These are phyloP conservation scores for Astur gentilis DNA, from an alignment of 2,113 vertebrate species.

Conservation along the genomic window DNA sequence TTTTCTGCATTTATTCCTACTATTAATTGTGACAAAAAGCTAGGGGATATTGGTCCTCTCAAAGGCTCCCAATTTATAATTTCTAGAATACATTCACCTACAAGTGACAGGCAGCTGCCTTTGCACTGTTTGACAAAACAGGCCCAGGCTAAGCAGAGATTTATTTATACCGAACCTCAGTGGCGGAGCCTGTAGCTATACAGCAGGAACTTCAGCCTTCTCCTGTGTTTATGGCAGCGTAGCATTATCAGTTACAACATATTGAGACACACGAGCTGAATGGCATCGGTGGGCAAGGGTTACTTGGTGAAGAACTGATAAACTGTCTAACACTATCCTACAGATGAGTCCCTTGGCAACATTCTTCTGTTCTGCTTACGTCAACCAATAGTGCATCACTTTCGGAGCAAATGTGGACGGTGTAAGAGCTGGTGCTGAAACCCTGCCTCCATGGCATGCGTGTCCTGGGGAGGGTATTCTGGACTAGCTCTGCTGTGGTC, in stretches of 20 bases:
- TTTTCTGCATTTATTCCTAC: background rate
- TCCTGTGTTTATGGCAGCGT: background rate
- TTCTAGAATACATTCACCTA: background rate
- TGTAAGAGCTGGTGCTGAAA: background rate
- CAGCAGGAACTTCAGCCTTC: background rate
- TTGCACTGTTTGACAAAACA: background rate
- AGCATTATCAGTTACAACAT: background rate
- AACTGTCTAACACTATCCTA: background rate
- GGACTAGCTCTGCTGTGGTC: background rate
- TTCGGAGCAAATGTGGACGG: background rate
- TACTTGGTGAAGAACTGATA: background rate
- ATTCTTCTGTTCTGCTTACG: background rate
- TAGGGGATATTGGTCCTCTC: background rate
- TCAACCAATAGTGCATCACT: background rate
- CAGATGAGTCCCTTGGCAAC: background rate
- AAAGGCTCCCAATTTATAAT: background rate
- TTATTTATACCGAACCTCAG: background rate
- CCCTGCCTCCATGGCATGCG: rapidly evolving
- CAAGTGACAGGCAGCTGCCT: constrained; percentile 1
- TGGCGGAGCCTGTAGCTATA: background rate
- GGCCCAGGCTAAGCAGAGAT: background rate
- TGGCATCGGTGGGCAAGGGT: background rate
- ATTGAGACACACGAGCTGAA: background rate
- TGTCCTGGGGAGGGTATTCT: background rate
- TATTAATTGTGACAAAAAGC: background rate